Base-by-base conservation (phyloP, 37 sponge, comb jelly and placozoan species). In the Eunapius fragilis region DNA sequence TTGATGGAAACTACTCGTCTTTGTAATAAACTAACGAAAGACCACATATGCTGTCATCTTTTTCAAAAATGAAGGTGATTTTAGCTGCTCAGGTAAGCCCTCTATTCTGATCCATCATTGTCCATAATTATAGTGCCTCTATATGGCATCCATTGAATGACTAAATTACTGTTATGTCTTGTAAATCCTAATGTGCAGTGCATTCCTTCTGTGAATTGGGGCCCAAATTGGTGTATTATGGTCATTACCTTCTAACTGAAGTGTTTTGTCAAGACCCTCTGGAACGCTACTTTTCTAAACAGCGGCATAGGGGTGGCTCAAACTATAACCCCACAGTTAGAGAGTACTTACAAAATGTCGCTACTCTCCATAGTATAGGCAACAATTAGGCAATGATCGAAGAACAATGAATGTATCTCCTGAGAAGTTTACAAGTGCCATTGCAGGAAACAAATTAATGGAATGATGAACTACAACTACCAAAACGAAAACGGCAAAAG, bases 71-170 rank as follows among this genome's bases (percentile, higher is more conserved):
- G 83, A 31, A 68, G 37, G 83, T 82, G 72, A 32, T 71, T 32
- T 36, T 82, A 33, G 88, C 88, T 48, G 75, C 88, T 37, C 88
- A 87, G 82, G 88, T 87, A 87, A 33, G 67, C 26, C 70, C 24
- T 75, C 30, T 32, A 70, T 33, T 37, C 23, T n/a, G 77, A 47
- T 45, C 49, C 27, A 33, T 31, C 25, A 14, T 24, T 14, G 24
- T 25, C 45, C n/a, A 7, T 26, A 26, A 31, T 14, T 75, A 70
- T 28, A 24, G 31, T n/a, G 25, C 78, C 30, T 30, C n/a, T 78
- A 45, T 78, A 79, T 32, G 32, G 2, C 34, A 25, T 32, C 58
- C 67, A 25, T 80, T 27, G 25, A 33, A 32, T 0, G 36, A 27
- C 38, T 78, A 19, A 76, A 6, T 36, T 36, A 78, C 14, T 19